Evolutionary conservation across 2,888 invertebrate genomes (phyloP), one percentile per base, ranked within the genome.

Genomic region (Odiellus spinosus): DNA sequence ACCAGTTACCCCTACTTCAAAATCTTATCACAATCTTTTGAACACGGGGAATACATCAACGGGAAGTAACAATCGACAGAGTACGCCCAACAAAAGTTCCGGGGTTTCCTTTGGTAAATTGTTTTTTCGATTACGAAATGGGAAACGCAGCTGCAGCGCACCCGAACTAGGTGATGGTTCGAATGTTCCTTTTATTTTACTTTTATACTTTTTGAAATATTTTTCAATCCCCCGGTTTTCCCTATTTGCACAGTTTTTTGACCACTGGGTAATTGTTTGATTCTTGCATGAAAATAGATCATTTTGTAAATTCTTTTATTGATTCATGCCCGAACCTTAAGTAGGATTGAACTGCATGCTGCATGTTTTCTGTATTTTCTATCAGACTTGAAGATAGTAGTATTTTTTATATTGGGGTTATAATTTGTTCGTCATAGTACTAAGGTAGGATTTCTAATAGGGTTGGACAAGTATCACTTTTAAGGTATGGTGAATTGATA

Each of bases 111-210:
- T 84, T 71, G 84, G 85, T 80, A 83, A 73, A 64, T 64, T 65
- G 52, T 61, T 68, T 59, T 60, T 65, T 58, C 59, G 56, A 55
- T 59, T 66, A 56, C 64, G 63, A 58, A 62, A 72, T 69, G 74
- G 71, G 60, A 71, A 71, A 71, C 75, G 72, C 70, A 84, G 85
- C 69, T 80, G 78, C 63, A 87, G 87, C 62, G 86, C 87, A 66
- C 88, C 88, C 62, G 85, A 86, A 73, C 72, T 90, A 86, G 87
- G 87, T 87, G 70, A 67, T 53, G 59, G 61, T 52, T 38, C 38
- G 19, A 39, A 40, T 19, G 19, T 26, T 45, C 35, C 8, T 35
- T 33, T 14, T 17, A 38, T 11, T n/a, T 44, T 8, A 32, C 40
- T 32, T 38, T 39, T 18, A 18, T 14, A 38, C n/a, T 4, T 38